Conservation (phyloP, 2,113 vertebrate species). For the Alligator sinensis region DNA sequence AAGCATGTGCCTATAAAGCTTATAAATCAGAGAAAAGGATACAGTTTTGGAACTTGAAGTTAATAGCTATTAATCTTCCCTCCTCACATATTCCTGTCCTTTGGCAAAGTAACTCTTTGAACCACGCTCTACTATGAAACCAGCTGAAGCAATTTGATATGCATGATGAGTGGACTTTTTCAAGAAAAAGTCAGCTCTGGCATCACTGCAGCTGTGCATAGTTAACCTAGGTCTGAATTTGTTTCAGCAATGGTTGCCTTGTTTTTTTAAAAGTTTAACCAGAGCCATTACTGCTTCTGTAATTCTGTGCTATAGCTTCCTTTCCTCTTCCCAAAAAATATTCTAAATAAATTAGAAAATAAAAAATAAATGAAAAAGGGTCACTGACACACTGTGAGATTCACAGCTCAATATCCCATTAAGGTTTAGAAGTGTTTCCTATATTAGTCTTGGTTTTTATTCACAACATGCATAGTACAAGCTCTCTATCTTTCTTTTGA, state of each 20-base stretch:
- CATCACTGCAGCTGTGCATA: neutral
- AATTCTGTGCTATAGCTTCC: constrained; percentile 45
- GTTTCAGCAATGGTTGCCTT: constrained; percentile 16
- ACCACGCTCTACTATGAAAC: neutral
- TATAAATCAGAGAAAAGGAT: neutral
- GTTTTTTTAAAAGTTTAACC: constrained; percentile 14
- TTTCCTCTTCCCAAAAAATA: constrained; percentile 43
- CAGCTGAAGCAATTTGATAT: neutral
- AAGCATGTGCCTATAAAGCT: constrained; percentile 28
- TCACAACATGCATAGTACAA: constrained; percentile 44
- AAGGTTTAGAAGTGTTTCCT: constrained; percentile 56
- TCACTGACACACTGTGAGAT: constrained; percentile 45
- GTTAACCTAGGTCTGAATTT: neutral
- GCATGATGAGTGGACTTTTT: neutral
- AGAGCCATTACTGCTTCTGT: neutral
- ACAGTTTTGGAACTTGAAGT: neutral
- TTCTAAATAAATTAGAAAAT: constrained; percentile 43
- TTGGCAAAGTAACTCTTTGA: neutral
- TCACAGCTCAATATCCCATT: constrained; percentile 67
- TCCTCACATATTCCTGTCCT: neutral
- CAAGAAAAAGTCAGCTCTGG: neutral
- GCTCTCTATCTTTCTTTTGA: constrained; percentile 47
- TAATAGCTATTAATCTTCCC: neutral
- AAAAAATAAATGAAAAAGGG: constrained; percentile 62
- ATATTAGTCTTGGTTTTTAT: constrained; percentile 53